Evolutionary conservation across 2,797 vertebrate genomes (phyloP), one percentile per base, ranked within the genome.

Genomic region (Knipowitschia caucasica): DNA sequence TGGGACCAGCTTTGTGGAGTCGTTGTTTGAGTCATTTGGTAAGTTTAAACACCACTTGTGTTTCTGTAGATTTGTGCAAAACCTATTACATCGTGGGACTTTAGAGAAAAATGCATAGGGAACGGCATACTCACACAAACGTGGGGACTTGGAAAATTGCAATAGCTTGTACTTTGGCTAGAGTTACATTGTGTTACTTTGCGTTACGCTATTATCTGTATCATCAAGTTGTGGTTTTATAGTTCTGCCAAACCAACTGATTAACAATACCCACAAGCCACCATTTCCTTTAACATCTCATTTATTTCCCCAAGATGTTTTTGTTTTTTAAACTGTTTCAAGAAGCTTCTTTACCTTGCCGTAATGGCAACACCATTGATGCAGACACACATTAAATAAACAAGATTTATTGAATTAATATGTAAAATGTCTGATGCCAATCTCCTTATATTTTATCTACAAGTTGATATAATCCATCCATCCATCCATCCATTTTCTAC

Each of bases 1-100:
- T 1, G 96, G 97, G 62, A 98, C 96, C 66, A 99, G 96, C 85
- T 99, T 99, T 3, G 95, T 99, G 45, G 97, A 98, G 80, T 99
- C 97, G 6, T 92, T 99, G 56, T 99, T 99, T 62, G 95, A 99
- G 70, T 94, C 92, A 46, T 99, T 99, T 49, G 95, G 96, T 97
- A 86, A 0, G 88, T 79, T 43, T 21, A 10, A 21, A 21, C 11
- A 10, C 5, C 21, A 10, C 17, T 20, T 11, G n/a, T n/a, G n/a
- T n/a, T n/a, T n/a, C n/a, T n/a, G n/a, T n/a, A 10, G 15, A 36
- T 36, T 33, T n/a, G n/a, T n/a, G 12, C 14, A 14, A 14, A 33
- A 12, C 8, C 29, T 9, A 30, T 30, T n/a, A 3, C 8, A 30
- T 8, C 29, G 7, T 12, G 10, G 30, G 2, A 12, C 11, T 1